Evolutionary conservation across 2,888 invertebrate genomes (phyloP), one percentile per base, ranked within the genome.

Genomic region (Xestobium rufovillosum): DNA sequence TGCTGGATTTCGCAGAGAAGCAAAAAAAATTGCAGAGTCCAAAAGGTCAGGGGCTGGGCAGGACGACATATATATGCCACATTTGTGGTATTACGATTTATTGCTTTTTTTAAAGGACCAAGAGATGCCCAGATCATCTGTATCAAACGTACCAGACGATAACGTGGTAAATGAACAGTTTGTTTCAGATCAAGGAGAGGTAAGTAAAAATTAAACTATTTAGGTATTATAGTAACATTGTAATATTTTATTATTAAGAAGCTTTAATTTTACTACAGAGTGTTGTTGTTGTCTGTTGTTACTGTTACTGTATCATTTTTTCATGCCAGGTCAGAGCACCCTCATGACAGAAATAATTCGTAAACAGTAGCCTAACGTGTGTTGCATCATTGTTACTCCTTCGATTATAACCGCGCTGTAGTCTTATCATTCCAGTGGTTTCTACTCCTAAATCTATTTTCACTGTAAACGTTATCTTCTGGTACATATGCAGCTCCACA

Each of bases 101-200:
- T 30, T 45, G 14, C 19, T 36, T 19, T 44, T 44, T 36, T 12
- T 36, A 32, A 41, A 45, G 32, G 40, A 45, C 32, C 45, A 45
- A 35, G 45, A 45, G 26, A 44, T 35, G 26, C 40, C 44, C 14
- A 29, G 44, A 34, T 9, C 12, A 16, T 44, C 44, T 25, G 28
- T 29, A 9, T 15, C 14, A 4, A 38, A 35, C n/a, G n/a, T n/a
- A n/a, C n/a, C n/a, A n/a, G n/a, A n/a, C n/a, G n/a, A n/a, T n/a
- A n/a, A n/a, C n/a, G n/a, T n/a, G n/a, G n/a, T n/a, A n/a, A n/a
- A n/a, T n/a, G n/a, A n/a, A n/a, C n/a, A n/a, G n/a, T n/a, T n/a
- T n/a, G n/a, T n/a, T n/a, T n/a, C n/a, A n/a, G n/a, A n/a, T n/a
- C n/a, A n/a, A n/a, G n/a, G n/a, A n/a, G n/a, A n/a, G n/a, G n/a